Evolutionary conservation across 92 coral and sea anemone species (phyloP), one percentile per base, ranked within the genome.

Genomic region (Palythoa grandis): DNA sequence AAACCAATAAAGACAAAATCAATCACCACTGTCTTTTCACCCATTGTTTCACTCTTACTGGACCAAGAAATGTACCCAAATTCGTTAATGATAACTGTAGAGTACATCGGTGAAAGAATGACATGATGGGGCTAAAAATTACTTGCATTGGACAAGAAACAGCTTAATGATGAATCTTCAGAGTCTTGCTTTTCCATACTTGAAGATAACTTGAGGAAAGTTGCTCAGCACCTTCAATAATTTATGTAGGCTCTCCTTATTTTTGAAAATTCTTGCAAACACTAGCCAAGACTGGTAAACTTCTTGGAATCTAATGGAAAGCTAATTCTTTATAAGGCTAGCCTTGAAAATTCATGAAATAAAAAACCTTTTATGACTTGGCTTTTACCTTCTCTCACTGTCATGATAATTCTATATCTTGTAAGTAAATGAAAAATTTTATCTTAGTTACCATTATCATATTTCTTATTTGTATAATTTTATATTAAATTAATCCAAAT

Each of bases 81-180:
- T 11, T 68, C 38, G 23, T 68, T 68, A 68, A 20, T 68, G 13
- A 68, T 68, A 68, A 68, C 39, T 68, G 16, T 40, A 24, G 71
- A 66, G 39, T 23, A 23, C 72, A 24, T 68, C 13, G 14, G 72
- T 68, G 72, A 24, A 68, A 68, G 72, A 24, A 57, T 57, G 63
- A 5, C 63, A 57, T 57, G 63, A 7, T 68, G 72, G 39, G 72
- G 72, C 72, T 68, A 35, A 23, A 68, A 23, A 68, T 68, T 10
- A 68, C 43, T 68, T 68, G 15, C 40, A 68, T 68, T 24, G 13
- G 72, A 35, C 72, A 68, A 68, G 39, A 25, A 23, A 35, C 72
- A 68, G 72, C 72, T 68, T 68, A 25, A 68, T 68, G 72, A 68
- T 24, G 43, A 24, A 68, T 68, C 72, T 68, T 68, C 39, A 35